Evolutionary conservation across 2,797 vertebrate genomes (phyloP).

Genomic region (Enoplosus armatus): DNA sequence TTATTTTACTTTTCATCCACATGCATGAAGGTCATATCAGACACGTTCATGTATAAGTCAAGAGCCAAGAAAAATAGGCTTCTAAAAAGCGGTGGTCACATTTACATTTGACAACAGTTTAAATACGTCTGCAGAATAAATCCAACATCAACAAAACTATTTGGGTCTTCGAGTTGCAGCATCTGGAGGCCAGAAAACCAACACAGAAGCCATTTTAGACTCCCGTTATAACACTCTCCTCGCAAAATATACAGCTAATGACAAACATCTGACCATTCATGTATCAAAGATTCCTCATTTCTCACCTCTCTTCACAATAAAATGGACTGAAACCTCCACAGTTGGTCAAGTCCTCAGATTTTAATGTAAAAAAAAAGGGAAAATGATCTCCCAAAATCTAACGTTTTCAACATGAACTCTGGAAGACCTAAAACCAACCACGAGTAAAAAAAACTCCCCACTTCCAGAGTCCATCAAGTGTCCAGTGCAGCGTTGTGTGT

Average conservation of each 20-base stretch:
- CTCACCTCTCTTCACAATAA: slow-evolving; percentile 9
- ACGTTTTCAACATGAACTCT: slow-evolving; percentile 40
- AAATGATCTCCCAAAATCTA: background rate
- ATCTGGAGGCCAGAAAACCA: slow-evolving; percentile 30
- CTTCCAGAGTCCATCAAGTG: slow-evolving; percentile 1
- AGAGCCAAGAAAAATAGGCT: slow-evolving; percentile 23
- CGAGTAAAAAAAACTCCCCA: slow-evolving; percentile 3
- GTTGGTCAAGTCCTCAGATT: background rate
- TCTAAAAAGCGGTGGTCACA: slow-evolving; percentile 6
- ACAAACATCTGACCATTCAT: slow-evolving; percentile 7
- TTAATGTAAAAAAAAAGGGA: background rate
- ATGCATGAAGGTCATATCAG: background rate
- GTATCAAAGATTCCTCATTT: slow-evolving; percentile 11
- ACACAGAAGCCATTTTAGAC: slow-evolving; percentile 27
- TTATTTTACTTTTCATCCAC: background rate
- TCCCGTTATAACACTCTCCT: slow-evolving; percentile 29
- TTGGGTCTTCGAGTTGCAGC: slow-evolving; percentile 22
- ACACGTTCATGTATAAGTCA: background rate
- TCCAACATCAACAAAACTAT: slow-evolving; percentile 42
- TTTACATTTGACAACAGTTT: slow-evolving; percentile 28
- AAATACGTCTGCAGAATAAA: slow-evolving; percentile 19
- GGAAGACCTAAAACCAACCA: slow-evolving; percentile 12
- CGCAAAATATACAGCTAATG: slow-evolving; percentile 31
- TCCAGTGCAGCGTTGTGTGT: slow-evolving; percentile 4
- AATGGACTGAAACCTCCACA: background rate